Conservation (phyloP, 2,113 vertebrate species). For the Vulpes lagopus region DNA sequence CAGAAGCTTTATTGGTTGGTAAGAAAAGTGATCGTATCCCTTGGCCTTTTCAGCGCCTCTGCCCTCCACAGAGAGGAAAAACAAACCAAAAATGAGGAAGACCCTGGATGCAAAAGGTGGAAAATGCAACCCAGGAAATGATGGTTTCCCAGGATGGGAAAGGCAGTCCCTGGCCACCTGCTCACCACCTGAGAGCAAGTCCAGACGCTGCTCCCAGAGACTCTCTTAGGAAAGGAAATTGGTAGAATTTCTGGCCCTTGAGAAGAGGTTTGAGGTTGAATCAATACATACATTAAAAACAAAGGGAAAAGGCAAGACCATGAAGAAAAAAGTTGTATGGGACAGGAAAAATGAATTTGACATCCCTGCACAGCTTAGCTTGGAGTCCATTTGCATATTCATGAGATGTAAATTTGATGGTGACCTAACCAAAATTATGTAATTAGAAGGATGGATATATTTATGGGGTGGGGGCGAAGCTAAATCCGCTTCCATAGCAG, state of each 20-base stretch:
- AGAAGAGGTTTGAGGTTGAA: neutral
- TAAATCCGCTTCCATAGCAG: neutral
- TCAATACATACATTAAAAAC: neutral
- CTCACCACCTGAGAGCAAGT: neutral
- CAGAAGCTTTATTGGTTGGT: neutral
- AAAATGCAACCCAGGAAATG: neutral
- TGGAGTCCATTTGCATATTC: neutral
- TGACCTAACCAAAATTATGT: neutral
- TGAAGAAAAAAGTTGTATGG: neutral
- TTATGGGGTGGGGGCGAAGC: neutral
- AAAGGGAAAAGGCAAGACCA: neutral
- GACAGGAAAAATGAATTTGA: neutral
- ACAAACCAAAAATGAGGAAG: neutral
- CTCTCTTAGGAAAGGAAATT: neutral
- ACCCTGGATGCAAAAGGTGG: neutral
- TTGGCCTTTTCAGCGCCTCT: neutral
- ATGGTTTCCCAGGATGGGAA: neutral
- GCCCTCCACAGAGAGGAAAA: neutral
- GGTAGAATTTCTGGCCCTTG: neutral
- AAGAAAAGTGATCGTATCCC: neutral
- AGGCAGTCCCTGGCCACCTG: neutral
- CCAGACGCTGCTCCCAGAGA: neutral
- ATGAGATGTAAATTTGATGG: neutral
- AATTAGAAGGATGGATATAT: neutral
- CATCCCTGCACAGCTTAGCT: neutral